Evolutionary conservation across 2,797 vertebrate genomes (phyloP).

Genomic region (Mormyrops attenuatus): DNA sequence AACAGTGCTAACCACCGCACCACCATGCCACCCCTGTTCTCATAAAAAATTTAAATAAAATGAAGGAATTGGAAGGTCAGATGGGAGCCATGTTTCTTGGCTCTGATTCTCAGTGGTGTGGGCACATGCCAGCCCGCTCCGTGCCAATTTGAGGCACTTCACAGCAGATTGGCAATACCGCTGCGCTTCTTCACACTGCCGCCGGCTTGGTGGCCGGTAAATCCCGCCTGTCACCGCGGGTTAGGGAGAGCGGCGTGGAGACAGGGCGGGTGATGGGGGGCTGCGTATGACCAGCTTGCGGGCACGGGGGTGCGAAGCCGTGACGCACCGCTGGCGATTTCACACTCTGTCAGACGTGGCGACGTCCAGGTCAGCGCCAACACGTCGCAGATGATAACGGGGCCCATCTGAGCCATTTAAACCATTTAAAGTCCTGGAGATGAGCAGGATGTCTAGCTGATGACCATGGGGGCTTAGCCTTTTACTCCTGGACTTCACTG

Average conservation of each 20-base stretch:
- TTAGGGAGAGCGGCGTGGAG: slow-evolving; percentile 23
- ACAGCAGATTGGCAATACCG: slow-evolving; percentile 51
- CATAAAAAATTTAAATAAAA: neutral
- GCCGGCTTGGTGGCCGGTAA: slow-evolving; percentile 29
- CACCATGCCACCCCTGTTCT: neutral
- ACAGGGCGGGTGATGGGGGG: slow-evolving; percentile 12
- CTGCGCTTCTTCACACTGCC: slow-evolving; percentile 24
- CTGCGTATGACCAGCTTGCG: neutral
- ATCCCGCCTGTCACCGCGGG: slow-evolving; percentile 31
- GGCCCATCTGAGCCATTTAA: neutral
- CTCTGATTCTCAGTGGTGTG: neutral
- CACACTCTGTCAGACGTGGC: neutral
- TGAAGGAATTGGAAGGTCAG: neutral
- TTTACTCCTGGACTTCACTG: neutral
- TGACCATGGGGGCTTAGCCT: neutral
- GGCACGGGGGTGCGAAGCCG: neutral
- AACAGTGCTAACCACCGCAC: neutral
- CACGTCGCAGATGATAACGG: neutral
- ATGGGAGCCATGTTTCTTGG: neutral
- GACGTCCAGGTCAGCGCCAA: neutral
- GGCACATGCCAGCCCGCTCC: neutral
- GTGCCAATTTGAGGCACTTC: slow-evolving; percentile 50
- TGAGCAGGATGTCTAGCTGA: neutral
- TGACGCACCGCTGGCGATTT: neutral
- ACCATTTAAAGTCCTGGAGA: neutral